These are phyloP conservation scores for Indri indri DNA, from an alignment of 2,113 vertebrate genomes.

Conservation along the genomic window DNA sequence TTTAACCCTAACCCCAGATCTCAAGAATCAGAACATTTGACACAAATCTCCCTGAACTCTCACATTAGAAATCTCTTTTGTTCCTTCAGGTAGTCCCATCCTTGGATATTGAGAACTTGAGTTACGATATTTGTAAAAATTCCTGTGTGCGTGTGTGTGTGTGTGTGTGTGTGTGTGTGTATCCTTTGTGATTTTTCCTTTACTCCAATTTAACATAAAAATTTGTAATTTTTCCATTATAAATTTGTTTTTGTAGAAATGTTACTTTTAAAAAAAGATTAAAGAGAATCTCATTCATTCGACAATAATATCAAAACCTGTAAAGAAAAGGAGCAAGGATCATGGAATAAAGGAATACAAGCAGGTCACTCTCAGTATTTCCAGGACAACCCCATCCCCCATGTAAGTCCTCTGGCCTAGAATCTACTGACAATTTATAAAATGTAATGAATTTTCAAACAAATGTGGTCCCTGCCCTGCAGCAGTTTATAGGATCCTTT, in stretches of 20 bases:
- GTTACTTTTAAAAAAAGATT: neutral
- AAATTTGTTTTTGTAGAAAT: neutral
- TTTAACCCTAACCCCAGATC: neutral
- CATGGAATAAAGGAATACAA: neutral
- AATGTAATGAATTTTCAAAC: slow-evolving; percentile 47
- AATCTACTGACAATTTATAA: slow-evolving; percentile 13
- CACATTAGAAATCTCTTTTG: neutral
- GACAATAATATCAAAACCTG: neutral
- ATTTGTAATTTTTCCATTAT: neutral
- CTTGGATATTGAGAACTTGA: neutral
- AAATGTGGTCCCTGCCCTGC: neutral
- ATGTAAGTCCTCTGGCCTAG: neutral
- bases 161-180: neutral
- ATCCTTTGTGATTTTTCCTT: neutral
- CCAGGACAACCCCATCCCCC: neutral
- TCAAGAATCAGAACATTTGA: neutral
- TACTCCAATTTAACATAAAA: slow-evolving; percentile 6
- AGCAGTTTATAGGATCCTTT: neutral
- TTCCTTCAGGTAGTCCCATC: neutral
- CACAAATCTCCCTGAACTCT: neutral
- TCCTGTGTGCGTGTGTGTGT: neutral
- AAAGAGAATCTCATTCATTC: slow-evolving; percentile 2
- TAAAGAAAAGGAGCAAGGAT: neutral
- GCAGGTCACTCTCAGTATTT: neutral
- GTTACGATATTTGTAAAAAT: neutral